phyloP scores from a whole-genome alignment of 2,113 vertebrate species.

The Melierax canorus region DNA sequence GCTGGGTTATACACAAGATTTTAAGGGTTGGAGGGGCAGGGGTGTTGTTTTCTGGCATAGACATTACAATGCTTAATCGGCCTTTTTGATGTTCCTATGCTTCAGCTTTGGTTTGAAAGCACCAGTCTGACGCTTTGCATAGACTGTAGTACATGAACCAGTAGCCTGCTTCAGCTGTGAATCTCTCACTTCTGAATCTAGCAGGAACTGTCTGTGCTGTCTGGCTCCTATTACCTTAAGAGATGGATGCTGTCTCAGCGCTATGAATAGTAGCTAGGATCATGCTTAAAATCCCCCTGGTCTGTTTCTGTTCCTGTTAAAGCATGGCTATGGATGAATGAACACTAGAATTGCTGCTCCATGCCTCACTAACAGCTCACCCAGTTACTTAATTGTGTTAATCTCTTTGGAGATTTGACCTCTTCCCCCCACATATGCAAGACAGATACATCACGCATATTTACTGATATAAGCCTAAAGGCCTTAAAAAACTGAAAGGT shows the following conservation, averaged over 20 bases:
- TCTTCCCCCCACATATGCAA: neutral
- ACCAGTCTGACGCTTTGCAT: neutral
- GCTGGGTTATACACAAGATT: neutral
- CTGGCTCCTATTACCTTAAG: neutral
- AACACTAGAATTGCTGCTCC: neutral
- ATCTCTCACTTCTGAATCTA: neutral
- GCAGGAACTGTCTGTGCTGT: neutral
- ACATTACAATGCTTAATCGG: neutral
- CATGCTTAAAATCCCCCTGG: neutral
- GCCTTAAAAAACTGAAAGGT: constrained; percentile 2
- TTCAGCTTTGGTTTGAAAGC: neutral
- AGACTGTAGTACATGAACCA: neutral
- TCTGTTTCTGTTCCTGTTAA: neutral
- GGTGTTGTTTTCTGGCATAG: neutral
- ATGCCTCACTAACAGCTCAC: neutral
- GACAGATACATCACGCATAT: neutral
- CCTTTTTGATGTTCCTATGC: neutral
- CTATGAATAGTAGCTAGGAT: neutral
- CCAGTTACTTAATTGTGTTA: neutral
- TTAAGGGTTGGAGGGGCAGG: neutral
- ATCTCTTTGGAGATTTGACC: neutral
- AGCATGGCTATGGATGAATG: neutral
- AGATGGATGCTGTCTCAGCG: neutral
- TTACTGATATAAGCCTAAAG: neutral
- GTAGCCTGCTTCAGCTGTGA: neutral